These are phyloP conservation scores for Drosophila bipectinata DNA, from an alignment of 1,140 invertebrate genomes.

Conservation along the genomic window DNA sequence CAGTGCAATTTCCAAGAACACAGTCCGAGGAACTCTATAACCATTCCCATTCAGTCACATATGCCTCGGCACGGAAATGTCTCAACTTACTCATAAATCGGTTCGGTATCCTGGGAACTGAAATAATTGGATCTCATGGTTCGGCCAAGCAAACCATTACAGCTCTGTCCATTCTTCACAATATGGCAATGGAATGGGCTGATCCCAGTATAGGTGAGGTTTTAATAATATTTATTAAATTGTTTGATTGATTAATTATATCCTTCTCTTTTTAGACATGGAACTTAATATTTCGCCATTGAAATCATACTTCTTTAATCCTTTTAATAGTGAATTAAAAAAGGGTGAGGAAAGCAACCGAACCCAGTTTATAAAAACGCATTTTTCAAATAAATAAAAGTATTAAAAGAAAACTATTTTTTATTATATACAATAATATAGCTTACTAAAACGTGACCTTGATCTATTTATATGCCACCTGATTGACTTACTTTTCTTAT, in stretches of 20 bases:
- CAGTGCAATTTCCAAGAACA: slow-evolving; percentile 43
- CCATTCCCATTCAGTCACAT: slow-evolving; percentile 58
- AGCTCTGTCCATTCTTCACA: slow-evolving; percentile 67
- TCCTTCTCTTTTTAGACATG: slow-evolving; percentile 47
- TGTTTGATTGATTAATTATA: background rate
- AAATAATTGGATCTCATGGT: slow-evolving; percentile 50
- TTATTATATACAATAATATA: background rate
- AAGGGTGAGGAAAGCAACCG: slow-evolving; percentile 53
- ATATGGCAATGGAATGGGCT: slow-evolving; percentile 78
- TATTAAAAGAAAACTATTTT: background rate
- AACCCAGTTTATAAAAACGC: slow-evolving; percentile 64
- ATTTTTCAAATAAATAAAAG: slow-evolving; percentile 44
- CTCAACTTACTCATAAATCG: slow-evolving; percentile 52
- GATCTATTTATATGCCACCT: background rate
- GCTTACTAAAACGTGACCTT: background rate
- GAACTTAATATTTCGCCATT: slow-evolving; percentile 30
- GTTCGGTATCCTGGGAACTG: slow-evolving; percentile 59
- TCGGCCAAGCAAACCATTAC: slow-evolving; percentile 68
- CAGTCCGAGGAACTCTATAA: slow-evolving; percentile 69
- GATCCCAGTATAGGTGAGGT: slow-evolving; percentile 58
- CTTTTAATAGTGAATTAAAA: slow-evolving; percentile 1
- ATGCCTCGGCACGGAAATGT: slow-evolving; percentile 61
- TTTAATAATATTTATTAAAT: background rate
- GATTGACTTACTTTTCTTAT: background rate
- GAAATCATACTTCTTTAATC: slow-evolving; percentile 39